Percentiles rank a stretch among this genome's conserved stretches.
Conservation (phyloP, 2,797 vertebrate species). For the Glossophaga mutica region DNA sequence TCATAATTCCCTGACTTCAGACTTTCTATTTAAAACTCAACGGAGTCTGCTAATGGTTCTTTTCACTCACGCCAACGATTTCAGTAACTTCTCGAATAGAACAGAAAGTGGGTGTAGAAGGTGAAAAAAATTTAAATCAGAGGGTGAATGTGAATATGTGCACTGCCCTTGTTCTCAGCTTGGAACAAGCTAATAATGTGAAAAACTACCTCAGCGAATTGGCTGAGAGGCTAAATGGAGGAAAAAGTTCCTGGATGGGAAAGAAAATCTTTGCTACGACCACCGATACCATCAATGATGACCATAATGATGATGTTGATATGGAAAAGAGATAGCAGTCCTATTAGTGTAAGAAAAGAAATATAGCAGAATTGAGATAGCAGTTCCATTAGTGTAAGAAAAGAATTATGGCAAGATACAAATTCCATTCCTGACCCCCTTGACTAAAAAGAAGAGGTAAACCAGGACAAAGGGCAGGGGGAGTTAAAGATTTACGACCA, state of each 20-base stretch:
- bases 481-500: no score
- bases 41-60: background rate
- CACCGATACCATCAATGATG: fast-evolving
- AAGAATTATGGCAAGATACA: no score
- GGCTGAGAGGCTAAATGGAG: background rate
- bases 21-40: background rate
- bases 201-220: background rate
- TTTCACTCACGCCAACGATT: background rate
- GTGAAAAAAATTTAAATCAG: background rate
- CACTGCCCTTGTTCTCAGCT: background rate
- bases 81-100: background rate
- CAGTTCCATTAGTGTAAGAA: no score
- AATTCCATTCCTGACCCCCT: no score
- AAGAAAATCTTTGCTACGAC: background rate
- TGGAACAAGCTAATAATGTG: background rate
- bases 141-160: background rate
- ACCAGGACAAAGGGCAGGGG: no score
- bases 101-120: background rate
- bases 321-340: no score
- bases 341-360: no score
- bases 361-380: no score
- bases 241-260: background rate
- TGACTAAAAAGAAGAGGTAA: no score
- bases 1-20: background rate
- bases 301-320: background rate